These are phyloP conservation scores for Phoeniculus purpureus DNA, from an alignment of 2,797 vertebrate species.

Conservation along the genomic window DNA sequence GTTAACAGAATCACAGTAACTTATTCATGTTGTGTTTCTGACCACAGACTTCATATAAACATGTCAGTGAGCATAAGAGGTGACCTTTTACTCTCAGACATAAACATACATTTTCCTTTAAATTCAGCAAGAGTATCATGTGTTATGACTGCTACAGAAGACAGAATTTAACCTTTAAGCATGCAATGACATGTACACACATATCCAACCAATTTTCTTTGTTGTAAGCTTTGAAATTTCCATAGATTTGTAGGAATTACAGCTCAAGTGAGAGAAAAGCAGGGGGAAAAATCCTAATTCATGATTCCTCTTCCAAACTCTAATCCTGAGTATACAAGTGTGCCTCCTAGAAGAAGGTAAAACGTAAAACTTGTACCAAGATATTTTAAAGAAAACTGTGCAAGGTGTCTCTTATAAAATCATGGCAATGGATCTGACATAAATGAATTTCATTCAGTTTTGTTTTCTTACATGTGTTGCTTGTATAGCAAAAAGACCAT, in stretches of 20 bases:
- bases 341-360: background rate
- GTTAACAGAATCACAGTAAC: background rate
- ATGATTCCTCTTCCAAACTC: background rate
- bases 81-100: background rate
- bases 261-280: background rate
- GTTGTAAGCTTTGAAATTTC: background rate
- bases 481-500: slow-evolving; percentile 1
- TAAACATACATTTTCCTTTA: background rate
- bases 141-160: background rate
- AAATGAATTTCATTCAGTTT: background rate
- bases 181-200: background rate
- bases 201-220: background rate
- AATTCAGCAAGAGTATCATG: background rate
- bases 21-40: background rate
- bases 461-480: background rate
- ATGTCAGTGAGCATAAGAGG: accelerated
- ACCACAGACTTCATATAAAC: background rate
- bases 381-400: background rate
- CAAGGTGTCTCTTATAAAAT: background rate
- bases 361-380: background rate
- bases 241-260: background rate
- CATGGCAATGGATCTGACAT: background rate
- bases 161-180: background rate
- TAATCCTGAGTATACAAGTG: slow-evolving; percentile 6
- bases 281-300: background rate